These are phyloP conservation scores for Drosophila suzukii DNA, from an alignment of 1,140 invertebrate genomes.

Conservation along the genomic window DNA sequence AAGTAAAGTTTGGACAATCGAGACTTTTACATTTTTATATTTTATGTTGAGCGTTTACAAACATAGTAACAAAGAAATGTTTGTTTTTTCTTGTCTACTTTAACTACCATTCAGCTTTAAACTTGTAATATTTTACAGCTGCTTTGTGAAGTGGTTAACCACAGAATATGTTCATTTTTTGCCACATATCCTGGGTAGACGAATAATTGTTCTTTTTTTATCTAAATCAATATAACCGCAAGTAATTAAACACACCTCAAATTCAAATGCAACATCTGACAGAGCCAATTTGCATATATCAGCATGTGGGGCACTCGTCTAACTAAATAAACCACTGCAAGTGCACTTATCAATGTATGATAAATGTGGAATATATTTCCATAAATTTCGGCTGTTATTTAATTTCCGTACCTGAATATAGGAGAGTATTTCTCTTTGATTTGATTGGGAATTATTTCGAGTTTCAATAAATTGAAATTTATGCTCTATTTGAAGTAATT, in stretches of 20 bases:
- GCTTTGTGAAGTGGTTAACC: neutral
- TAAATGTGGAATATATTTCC: conserved; percentile 14
- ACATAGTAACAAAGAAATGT: no score
- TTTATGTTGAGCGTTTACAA: neutral
- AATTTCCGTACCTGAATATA: neutral
- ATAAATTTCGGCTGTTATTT: neutral
- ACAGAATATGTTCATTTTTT: neutral
- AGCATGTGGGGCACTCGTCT: conserved; percentile 5
- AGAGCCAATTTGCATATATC: conserved; percentile 45
- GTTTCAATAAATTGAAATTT: neutral
- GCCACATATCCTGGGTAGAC: neutral
- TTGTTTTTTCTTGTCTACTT: neutral
- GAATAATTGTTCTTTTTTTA: conserved; percentile 17
- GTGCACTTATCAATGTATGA: conserved; percentile 17
- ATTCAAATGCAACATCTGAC: conserved; percentile 33
- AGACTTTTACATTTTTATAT: neutral
- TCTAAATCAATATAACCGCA: conserved; percentile 26
- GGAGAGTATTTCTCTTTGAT: neutral
- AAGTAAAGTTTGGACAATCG: neutral
- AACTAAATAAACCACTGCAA: conserved; percentile 24
- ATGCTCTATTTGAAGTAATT: neutral
- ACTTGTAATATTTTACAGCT: neutral
- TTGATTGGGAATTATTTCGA: neutral
- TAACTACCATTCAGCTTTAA: neutral
- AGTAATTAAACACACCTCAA: conserved; percentile 37